Evolutionary conservation across 1,140 invertebrate genomes (phyloP).

Genomic region (Triops longicaudatus): DNA sequence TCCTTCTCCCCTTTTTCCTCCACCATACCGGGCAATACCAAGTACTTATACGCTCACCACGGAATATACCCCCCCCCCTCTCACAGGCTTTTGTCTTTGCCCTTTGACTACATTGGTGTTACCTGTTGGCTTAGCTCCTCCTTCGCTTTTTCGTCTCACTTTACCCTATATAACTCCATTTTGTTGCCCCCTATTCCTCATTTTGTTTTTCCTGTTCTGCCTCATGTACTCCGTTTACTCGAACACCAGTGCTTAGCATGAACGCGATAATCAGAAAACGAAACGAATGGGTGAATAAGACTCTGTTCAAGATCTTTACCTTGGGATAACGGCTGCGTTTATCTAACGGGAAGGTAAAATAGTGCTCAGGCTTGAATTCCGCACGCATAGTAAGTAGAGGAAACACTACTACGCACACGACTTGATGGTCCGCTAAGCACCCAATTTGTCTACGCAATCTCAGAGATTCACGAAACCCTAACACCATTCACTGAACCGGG

Average conservation of each 20-base stretch:
- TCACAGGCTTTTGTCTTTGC: neutral
- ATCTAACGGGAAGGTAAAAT: constrained; percentile 1
- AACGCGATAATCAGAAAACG: too few relatives aligned
- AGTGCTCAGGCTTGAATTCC: neutral
- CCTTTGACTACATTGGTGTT: constrained; percentile 7
- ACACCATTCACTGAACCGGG: too few relatives aligned
- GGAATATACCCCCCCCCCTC: neutral
- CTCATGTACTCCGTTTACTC: too few relatives aligned
- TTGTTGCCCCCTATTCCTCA: neutral
- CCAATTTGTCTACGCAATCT: neutral
- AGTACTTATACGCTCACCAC: neutral
- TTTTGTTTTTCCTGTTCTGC: neutral
- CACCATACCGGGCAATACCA: neutral
- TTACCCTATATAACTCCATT: neutral
- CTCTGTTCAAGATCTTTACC: neutral
- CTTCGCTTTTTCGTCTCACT: neutral
- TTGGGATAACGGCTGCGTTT: constrained; percentile 1
- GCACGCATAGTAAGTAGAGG: neutral
- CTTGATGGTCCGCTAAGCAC: neutral
- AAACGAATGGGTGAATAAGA: neutral
- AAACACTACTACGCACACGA: neutral
- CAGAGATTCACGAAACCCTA: too few relatives aligned
- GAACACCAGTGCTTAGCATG: too few relatives aligned
- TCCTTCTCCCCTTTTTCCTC: neutral
- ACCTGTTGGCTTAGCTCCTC: neutral